Evolutionary conservation across 2,888 invertebrate genomes (phyloP), one percentile per base, ranked within the genome.

Genomic region (Agrochola macilenta): DNA sequence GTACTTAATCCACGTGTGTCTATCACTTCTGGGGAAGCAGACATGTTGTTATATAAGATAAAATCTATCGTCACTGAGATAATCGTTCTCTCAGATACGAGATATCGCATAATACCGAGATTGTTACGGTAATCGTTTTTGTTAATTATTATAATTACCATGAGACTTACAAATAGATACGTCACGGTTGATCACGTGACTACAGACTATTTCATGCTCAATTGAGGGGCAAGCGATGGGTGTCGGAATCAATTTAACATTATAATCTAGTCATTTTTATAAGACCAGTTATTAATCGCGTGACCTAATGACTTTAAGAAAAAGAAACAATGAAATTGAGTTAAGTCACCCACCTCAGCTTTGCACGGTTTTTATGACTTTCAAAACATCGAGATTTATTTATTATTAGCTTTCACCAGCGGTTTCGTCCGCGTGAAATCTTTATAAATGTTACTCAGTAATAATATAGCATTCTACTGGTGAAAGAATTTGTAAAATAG

Each of bases 131-230:
- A 69, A 83, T 85, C 49, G 39, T 14, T 58, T n/a, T 26, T 65
- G 26, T 66, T 74, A 52, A 72, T 70, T 73, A 71, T 58, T 74
- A 3, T 46, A 14, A 82, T 58, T 35, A 58, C 60, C 63, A 39
- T 43, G 49, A 57, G 30, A 72, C 82, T 76, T 65, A 61, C 43
- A 65, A 75, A 85, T 66, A 39, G 39, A 7, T 39, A 71, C 58
- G 58, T 68, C 65, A 85, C n/a, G 64, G 65, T 39, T 66, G 66
- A 52, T 63, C 68, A 69, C 76, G 70, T 77, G 78, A 64, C 30
- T 74, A n/a, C n/a, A 23, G 39, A 54, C n/a, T 76, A 43, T 81
- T 84, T 79, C 69, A 79, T 72, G 86, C 70, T 79, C 74, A 83
- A 83, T 83, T 78, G 63, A 73, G 65, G 73, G 70, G 78, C 64